Conservation (phyloP, 2,888 invertebrate species). For the Callimorpha dominula region DNA sequence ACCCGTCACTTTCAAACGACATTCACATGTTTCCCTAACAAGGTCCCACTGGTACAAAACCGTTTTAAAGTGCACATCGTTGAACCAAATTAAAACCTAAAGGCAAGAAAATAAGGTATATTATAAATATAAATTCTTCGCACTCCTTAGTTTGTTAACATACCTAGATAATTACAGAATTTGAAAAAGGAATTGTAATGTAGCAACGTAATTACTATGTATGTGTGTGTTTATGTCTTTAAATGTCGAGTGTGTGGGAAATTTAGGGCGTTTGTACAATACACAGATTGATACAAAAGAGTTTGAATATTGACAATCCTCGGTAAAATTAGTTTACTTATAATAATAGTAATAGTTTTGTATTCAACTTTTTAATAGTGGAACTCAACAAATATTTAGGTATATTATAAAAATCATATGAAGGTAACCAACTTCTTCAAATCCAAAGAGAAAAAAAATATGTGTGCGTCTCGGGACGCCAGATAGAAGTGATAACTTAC, state of each 20-base stretch:
- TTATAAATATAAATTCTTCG: conserved; percentile 30
- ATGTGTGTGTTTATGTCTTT: conserved; percentile 53
- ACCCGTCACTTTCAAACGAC: conserved; percentile 68
- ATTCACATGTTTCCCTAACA: conserved; percentile 78
- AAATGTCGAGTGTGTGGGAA: conserved; percentile 54
- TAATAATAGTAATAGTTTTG: neutral
- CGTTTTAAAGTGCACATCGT: conserved; percentile 59
- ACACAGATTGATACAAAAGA: conserved; percentile 46
- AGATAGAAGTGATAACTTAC: too few species aligned
- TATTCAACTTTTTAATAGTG: neutral
- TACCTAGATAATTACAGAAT: conserved; percentile 69
- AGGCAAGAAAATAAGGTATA: conserved; percentile 44
- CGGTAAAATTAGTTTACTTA: conserved; percentile 36
- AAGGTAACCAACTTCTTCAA: neutral
- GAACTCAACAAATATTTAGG: too few species aligned
- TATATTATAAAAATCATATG: neutral
- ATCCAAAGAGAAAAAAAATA: too few species aligned
- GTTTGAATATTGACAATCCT: conserved; percentile 32
- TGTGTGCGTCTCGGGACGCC: too few species aligned
- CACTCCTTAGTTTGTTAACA: conserved; percentile 62
- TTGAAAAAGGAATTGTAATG: conserved; percentile 77
- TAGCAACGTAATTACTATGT: conserved; percentile 67
- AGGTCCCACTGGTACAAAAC: conserved; percentile 69
- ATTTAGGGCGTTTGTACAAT: conserved; percentile 56
- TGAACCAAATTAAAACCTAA: conserved; percentile 62